phyloP scores from a whole-genome alignment of 1,140 invertebrate genomes.

The Armadillidium nasatum region DNA sequence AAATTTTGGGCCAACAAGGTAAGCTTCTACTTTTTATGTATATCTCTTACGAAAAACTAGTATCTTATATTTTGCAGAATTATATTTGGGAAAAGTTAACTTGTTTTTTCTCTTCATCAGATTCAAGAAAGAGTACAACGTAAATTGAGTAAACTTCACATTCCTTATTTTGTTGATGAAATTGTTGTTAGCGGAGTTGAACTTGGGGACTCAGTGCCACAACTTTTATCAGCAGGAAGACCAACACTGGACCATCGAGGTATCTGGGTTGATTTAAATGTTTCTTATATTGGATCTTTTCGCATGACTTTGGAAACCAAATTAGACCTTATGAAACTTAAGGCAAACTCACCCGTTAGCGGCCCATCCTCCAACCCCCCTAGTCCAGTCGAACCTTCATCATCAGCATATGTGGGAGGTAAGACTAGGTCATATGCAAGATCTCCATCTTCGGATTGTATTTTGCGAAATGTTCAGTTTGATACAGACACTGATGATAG shows the following conservation, averaged over 20 bases:
- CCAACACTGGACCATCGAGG: constrained; percentile 78
- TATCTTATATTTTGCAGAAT: no score
- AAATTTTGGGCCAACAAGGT: constrained; percentile 58
- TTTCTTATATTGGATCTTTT: constrained; percentile 81
- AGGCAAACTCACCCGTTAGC: constrained; percentile 38
- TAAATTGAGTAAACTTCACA: constrained; percentile 68
- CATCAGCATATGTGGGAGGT: not conserved
- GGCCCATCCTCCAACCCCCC: constrained; percentile 14
- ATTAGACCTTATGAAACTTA: constrained; percentile 85
- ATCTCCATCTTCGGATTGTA: constrained; percentile 34
- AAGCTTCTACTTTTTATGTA: constrained; percentile 24
- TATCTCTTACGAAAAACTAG: no score
- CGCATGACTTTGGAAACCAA: constrained; percentile 91
- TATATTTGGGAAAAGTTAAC: not conserved
- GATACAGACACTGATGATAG: constrained; percentile 86
- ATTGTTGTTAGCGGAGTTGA: constrained; percentile 69
- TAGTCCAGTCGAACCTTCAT: constrained; percentile 23
- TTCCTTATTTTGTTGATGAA: constrained; percentile 84
- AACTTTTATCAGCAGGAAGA: constrained; percentile 67
- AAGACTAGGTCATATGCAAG: constrained; percentile 29
- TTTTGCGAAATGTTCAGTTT: constrained; percentile 57
- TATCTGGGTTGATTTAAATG: constrained; percentile 85
- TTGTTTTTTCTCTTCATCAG: constrained; percentile 43
- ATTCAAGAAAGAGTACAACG: constrained; percentile 73
- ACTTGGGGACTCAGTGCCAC: constrained; percentile 68